phyloP scores from a whole-genome alignment of 2,888 invertebrate genomes.

The Vesta saturnalis region DNA sequence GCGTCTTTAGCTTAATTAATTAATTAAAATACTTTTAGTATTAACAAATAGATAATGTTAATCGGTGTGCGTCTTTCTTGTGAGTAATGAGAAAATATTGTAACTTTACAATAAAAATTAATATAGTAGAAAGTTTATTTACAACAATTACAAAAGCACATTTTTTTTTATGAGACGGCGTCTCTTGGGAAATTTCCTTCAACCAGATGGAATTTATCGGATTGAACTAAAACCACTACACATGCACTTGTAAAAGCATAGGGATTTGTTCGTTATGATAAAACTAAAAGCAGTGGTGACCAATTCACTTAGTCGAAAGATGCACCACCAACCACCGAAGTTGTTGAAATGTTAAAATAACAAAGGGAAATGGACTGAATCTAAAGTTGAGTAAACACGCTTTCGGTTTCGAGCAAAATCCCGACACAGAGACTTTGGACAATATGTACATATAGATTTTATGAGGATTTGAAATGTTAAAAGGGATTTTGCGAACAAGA shows the following conservation, averaged over 20 bases:
- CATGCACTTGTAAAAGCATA: constrained; percentile 36
- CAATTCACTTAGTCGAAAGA: constrained; percentile 32
- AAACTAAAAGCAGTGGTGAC: constrained; percentile 37
- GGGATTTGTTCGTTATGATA: constrained; percentile 39
- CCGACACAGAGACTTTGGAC: constrained; percentile 3
- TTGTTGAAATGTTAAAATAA: constrained; percentile 33
- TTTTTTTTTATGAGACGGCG: constrained; percentile 17
- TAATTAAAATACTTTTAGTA: too few species aligned
- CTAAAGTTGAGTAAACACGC: constrained; percentile 33
- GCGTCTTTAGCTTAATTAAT: too few species aligned
- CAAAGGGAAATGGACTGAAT: constrained; percentile 36
- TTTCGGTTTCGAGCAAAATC: constrained; percentile 28
- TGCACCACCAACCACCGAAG: constrained; percentile 19
- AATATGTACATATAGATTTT: constrained; percentile 19
- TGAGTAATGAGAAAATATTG: background rate
- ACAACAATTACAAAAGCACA: constrained; percentile 21
- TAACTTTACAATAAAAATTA: background rate
- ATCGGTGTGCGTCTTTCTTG: too few species aligned
- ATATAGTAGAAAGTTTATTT: constrained; percentile 9
- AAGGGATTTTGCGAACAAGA: background rate
- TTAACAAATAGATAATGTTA: too few species aligned
- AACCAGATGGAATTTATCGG: constrained; percentile 32
- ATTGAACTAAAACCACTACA: constrained; percentile 33
- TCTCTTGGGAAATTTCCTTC: constrained; percentile 29
- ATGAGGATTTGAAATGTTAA: background rate